Percentiles rank a stretch among this genome's conserved stretches.
These are phyloP conservation scores for Pyrrhosoma nymphula DNA, from an alignment of 2,888 invertebrate species.

Conservation along the genomic window DNA sequence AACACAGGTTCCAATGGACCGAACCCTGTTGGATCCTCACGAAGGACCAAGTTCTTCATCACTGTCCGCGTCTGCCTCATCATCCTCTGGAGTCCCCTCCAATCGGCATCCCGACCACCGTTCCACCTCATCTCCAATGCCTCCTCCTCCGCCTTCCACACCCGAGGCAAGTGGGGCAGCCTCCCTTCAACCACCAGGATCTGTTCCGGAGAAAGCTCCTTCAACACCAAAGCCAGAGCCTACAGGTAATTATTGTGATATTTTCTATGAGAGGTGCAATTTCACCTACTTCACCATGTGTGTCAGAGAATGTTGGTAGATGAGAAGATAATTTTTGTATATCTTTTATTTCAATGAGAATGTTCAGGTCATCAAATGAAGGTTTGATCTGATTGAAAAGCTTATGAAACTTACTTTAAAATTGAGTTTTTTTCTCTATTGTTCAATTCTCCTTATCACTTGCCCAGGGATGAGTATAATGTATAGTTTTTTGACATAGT, in stretches of 20 bases:
- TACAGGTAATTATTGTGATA: conserved; percentile 38
- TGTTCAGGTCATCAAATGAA: background rate
- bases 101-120: conserved; percentile 75
- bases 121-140: conserved; percentile 80
- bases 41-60: conserved; percentile 75
- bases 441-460: too few relatives aligned
- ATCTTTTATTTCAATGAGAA: background rate
- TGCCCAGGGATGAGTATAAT: too few relatives aligned
- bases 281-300: background rate
- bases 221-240: conserved; percentile 73
- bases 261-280: too few relatives aligned
- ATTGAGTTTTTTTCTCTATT: too few relatives aligned
- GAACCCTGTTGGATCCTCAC: conserved; percentile 85
- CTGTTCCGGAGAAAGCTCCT: conserved; percentile 72
- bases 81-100: conserved; percentile 72
- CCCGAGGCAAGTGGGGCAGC: conserved; percentile 68
- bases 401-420: too few relatives aligned
- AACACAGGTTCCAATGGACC: conserved; percentile 87
- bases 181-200: conserved; percentile 64
- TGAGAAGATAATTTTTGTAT: background rate
- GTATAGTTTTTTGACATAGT: too few relatives aligned
- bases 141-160: conserved; percentile 77
- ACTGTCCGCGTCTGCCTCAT: conserved; percentile 66
- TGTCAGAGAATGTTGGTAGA: background rate
- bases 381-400: too few relatives aligned